Evolutionary conservation across 2,113 vertebrate genomes (phyloP), one percentile per base, ranked within the genome.

Genomic region (Trichomycterus rosablanca): DNA sequence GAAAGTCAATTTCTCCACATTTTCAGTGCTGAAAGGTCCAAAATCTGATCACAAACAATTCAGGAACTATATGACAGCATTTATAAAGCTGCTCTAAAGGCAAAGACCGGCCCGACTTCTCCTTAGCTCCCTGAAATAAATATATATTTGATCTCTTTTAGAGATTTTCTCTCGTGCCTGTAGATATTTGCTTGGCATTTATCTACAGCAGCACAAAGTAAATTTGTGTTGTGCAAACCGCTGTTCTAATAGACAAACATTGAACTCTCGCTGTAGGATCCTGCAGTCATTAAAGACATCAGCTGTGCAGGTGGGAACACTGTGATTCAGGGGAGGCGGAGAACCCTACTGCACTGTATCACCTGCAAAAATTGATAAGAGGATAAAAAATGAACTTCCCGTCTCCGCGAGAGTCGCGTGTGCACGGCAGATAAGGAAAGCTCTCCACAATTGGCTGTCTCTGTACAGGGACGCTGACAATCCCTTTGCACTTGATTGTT

Each of bases 341-440:
- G 10, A 48, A 44, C 23, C 34, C 34, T 53, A 28, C 19, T 57
- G 46, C 66, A 59, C 59, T n/a, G 48, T 53, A 61, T 73, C 67
- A 73, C 70, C 67, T 61, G 59, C 54, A 40, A 43, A 67, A 56
- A 60, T 46, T 55, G 70, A 72, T 70, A 59, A 72, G 70, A 69
- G 63, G 49, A 54, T 68, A 60, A 62, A 58, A 62, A 40, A 51
- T 60, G 32, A 56, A 67, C 48, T 16, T 19, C 28, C 34, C 59
- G 46, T 20, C 34, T 40, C 49, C 30, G 11, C 1, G 12, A 63
- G 45, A 50, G 57, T 51, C 9, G 20, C 12, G 60, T 71, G 67
- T 35, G 10, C n/a, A 50, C 34, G 5, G 63, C 46, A 59, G 71
- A 71, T 68, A 73, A 71, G 60, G 26, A n/a, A 44, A 64, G 56